Base-by-base conservation (phyloP, 2,797 vertebrate species). In the Smutsia temminckii region DNA sequence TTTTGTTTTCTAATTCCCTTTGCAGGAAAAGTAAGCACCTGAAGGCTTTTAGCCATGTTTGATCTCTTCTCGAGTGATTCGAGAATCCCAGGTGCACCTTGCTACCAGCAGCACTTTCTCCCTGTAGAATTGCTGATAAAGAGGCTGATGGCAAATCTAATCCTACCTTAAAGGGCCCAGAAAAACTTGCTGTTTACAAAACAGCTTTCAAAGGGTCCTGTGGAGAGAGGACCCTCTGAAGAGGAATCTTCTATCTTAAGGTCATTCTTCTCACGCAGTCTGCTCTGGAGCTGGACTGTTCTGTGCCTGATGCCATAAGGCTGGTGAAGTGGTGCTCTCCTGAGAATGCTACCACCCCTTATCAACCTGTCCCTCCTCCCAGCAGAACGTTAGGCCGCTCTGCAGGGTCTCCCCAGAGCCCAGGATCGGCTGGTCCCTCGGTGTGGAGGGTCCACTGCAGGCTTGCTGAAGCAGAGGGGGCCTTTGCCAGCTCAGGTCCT, bases 51-150 rank as follows among this genome's bases (percentile, higher is more conserved):
- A 46, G 21, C 57, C 5, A 2, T 0, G 0, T 2, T 40, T 46
- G n/a, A 18, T 21, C 3, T 17, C 68, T 6, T 1, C 49, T 10
- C 9, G 25, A n/a, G 34, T 0, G 20, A 3, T 7, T 25, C 1
- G 72, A 27, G 78, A 12, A 18, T 9, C 42, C 20, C 18, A 11
- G 17, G 64, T 55, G 78, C 8, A 0, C 8, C n/a, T 16, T 1
- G 25, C n/a, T 11, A 0, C 71, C n/a, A 2, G 37, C 0, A 0
- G 18, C 2, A 5, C 6, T 2, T 42, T 34, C 61, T 85, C 37
- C 81, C 69, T 2, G 1, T 0, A 3, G 29, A 11, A 5, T 0
- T 3, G 27, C 71, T 18, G 3, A 3, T 21, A 1, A 5, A 3
- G 49, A 3, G 13, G 20, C 2, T 14, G 18, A n/a, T 5, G 0